phyloP scores from a whole-genome alignment of 2,113 vertebrate genomes.

The Haemorhous mexicanus region DNA sequence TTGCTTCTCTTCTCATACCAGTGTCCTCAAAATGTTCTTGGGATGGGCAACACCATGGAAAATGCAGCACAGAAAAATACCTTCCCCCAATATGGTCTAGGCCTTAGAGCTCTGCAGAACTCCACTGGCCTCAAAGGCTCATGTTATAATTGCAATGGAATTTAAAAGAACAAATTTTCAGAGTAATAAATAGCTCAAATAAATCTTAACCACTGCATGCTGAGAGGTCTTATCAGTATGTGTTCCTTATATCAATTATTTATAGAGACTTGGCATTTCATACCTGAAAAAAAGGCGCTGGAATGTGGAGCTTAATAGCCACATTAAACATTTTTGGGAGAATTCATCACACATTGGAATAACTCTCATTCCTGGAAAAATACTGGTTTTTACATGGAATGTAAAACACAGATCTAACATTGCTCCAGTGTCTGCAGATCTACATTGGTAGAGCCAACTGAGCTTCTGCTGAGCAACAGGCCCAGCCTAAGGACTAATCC shows the following conservation, averaged over 20 bases:
- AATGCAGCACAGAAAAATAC: conserved; percentile 45
- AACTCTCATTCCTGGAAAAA: conserved; percentile 61
- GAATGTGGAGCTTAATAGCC: conserved; percentile 63
- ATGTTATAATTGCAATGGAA: conserved; percentile 75
- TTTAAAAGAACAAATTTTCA: conserved; percentile 72
- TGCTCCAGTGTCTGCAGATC: conserved; percentile 40
- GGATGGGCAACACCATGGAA: conserved; percentile 38
- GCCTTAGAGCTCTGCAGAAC: conserved; percentile 59
- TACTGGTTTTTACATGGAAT: conserved; percentile 25
- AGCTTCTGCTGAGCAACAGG: conserved; percentile 41
- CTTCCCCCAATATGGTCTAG: conserved; percentile 59
- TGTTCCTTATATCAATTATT: conserved; percentile 73
- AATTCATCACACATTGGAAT: conserved; percentile 63
- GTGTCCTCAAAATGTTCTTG: conserved; percentile 4
- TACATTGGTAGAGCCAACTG: background rate
- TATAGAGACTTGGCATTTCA: conserved; percentile 71
- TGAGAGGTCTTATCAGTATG: conserved; percentile 72
- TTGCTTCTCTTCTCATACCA: conserved; percentile 49
- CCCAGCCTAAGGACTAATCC: background rate
- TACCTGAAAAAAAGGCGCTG: conserved; percentile 46
- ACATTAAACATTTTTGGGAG: conserved; percentile 66
- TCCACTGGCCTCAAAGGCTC: conserved; percentile 54
- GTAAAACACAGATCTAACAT: conserved; percentile 21
- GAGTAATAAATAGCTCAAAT: conserved; percentile 74
- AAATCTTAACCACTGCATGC: conserved; percentile 67